A percentile compares a stretch with the other conserved stretches of the same genome.
Conservation (phyloP, 2,113 vertebrate species). For the Alligator sinensis region DNA sequence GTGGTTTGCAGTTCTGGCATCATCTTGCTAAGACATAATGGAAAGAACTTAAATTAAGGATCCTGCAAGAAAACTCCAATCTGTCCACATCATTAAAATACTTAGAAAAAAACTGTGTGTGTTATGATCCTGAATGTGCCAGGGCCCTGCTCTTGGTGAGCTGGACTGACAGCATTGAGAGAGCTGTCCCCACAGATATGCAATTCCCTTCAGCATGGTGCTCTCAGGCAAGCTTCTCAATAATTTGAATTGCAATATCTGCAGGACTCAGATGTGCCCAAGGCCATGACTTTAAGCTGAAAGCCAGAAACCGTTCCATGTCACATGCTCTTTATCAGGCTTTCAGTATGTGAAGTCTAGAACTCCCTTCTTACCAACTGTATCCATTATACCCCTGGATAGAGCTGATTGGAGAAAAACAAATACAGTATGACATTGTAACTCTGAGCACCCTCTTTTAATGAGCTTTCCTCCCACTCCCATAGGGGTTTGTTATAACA, state of each 20-base stretch:
- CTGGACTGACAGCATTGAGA: not conserved
- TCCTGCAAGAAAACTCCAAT: not conserved
- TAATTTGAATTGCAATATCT: not conserved
- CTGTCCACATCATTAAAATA: not conserved
- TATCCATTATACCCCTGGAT: not conserved
- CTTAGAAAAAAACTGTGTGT: not conserved
- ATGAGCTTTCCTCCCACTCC: no score
- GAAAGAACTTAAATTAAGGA: not conserved
- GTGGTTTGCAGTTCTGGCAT: not conserved
- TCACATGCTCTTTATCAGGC: not conserved
- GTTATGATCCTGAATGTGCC: not conserved
- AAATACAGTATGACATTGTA: not conserved
- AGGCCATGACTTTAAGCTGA: not conserved
- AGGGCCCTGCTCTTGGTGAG: not conserved
- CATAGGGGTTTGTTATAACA: no score
- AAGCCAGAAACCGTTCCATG: not conserved
- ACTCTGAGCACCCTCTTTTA: no score
- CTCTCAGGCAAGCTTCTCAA: not conserved
- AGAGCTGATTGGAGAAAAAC: not conserved
- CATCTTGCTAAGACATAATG: not conserved
- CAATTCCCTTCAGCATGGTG: not conserved
- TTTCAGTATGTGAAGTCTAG: not conserved
- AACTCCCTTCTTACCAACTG: not conserved
- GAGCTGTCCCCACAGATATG: not conserved
- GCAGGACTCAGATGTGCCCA: not conserved